These are phyloP conservation scores for Bubo blakistoni DNA, from an alignment of 2,113 vertebrate genomes.

Conservation along the genomic window DNA sequence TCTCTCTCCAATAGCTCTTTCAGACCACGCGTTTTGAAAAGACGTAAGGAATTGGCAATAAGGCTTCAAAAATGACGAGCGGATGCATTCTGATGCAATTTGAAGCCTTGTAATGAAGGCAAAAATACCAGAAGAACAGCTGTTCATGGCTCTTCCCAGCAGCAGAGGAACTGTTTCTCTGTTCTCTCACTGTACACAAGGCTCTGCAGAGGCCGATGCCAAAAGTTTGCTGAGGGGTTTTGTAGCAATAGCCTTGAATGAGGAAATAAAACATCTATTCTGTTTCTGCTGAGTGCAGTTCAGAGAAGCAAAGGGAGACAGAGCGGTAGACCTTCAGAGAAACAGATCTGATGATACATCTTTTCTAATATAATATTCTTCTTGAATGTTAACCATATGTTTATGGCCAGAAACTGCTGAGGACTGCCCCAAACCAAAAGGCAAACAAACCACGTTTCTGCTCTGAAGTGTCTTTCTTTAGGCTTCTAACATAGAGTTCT, in stretches of 20 bases:
- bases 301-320: neutral
- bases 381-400: neutral
- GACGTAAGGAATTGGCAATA: neutral
- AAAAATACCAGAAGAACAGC: constrained; percentile 10
- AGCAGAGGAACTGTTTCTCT: neutral
- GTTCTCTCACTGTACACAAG: neutral
- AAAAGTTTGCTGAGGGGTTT: constrained; percentile 12
- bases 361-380: neutral
- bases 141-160: neutral
- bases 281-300: neutral
- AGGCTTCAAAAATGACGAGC: neutral
- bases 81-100: constrained; percentile 20
- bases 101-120: constrained; percentile 4
- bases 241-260: neutral
- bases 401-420: neutral
- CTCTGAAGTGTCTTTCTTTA: neutral
- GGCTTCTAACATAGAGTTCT: neutral
- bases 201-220: neutral
- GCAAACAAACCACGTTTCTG: neutral
- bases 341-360: neutral
- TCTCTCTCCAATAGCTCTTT: neutral
- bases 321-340: neutral
- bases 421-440: neutral
- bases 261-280: neutral
- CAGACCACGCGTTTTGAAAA: neutral